Evolutionary conservation across 2,113 vertebrate genomes (phyloP), one percentile per base, ranked within the genome.

Genomic region (Tapirus terrestris): DNA sequence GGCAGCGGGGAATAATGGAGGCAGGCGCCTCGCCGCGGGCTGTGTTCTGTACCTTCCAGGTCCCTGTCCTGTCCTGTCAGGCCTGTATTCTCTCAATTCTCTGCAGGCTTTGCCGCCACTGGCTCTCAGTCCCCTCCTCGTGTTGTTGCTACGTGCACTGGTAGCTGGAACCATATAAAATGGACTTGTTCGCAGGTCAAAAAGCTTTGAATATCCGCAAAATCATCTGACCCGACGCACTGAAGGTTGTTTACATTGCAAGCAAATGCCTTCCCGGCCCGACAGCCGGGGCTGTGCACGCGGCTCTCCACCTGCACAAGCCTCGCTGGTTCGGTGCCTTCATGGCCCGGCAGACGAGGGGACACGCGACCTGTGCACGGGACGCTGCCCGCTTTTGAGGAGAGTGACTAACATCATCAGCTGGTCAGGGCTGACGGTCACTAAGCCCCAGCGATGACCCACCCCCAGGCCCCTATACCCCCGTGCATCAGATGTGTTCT

Each of bases 221-320:
- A 81, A 16, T 39, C 27, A 0, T 53, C 6, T 4, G 12, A 4
- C 11, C 9, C 33, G 1, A 11, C 48, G 48, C 39, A 29, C 60
- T 25, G 65, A 58, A 60, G 36, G 13, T 23, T 13, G 6, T 21
- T 51, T 6, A 3, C 3, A 0, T 67, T 79, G 20, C 6, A 8
- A 25, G 21, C 29, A 27, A 2, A 61, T 6, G 6, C 10, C 48
- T 3, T 23, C 20, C 51, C 8, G 48, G 29, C 13, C n/a, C 39
- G 0, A 21, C 36, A 27, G 25, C 8, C 1, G 39, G 13, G 43
- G 45, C n/a, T 2, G 27, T 5, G 9, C 20, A 2, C 0, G 3
- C 5, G 33, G 43, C 39, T 31, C 21, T 2, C n/a, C 36, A 1
- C 65, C 81, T 23, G 6, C 60, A 51, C 51, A 39, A 17, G 51